phyloP scores from a whole-genome alignment of 1,140 invertebrate species.

The Calliopsis andreniformis region DNA sequence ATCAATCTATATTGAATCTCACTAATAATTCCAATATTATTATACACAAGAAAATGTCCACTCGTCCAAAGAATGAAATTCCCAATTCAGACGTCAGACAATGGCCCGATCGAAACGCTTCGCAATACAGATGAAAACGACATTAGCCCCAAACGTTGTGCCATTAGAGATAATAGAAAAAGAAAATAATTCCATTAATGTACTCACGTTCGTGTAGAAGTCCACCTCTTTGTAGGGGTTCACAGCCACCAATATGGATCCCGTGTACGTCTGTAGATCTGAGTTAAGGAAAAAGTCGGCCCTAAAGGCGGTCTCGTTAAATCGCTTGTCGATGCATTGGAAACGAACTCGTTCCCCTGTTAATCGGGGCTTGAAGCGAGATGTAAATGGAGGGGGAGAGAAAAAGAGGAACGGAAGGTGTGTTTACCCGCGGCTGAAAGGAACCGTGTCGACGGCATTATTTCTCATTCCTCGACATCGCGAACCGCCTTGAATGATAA shows the following conservation, averaged over 20 bases:
- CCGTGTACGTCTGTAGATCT: conserved; percentile 90
- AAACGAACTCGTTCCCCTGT: not conserved
- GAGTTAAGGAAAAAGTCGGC: conserved; percentile 82
- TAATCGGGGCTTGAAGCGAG: conserved; percentile 3
- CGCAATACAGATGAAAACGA: not conserved
- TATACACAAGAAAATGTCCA: too few relatives aligned
- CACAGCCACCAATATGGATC: conserved; percentile 96
- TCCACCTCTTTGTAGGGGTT: conserved; percentile 97
- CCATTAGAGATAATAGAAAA: conserved; percentile 13
- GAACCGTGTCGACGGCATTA: conserved; percentile 50
- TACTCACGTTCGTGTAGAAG: conserved; percentile 88
- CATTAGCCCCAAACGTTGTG: not conserved
- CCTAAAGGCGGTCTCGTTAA: not conserved
- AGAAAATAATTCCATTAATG: conserved; percentile 5
- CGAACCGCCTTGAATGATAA: conserved; percentile 45
- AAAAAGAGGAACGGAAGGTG: not conserved
- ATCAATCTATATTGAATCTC: too few relatives aligned
- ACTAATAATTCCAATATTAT: too few relatives aligned
- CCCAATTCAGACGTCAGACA: not conserved
- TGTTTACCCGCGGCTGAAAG: conserved; percentile 19
- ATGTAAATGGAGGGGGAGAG: not conserved
- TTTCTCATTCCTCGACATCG: conserved; percentile 40
- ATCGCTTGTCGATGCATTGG: conserved; percentile 5
- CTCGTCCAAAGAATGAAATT: too few relatives aligned
- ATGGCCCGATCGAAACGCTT: not conserved